These are phyloP conservation scores for Urocolius indicus DNA, from an alignment of 2,113 vertebrate species.

Conservation along the genomic window DNA sequence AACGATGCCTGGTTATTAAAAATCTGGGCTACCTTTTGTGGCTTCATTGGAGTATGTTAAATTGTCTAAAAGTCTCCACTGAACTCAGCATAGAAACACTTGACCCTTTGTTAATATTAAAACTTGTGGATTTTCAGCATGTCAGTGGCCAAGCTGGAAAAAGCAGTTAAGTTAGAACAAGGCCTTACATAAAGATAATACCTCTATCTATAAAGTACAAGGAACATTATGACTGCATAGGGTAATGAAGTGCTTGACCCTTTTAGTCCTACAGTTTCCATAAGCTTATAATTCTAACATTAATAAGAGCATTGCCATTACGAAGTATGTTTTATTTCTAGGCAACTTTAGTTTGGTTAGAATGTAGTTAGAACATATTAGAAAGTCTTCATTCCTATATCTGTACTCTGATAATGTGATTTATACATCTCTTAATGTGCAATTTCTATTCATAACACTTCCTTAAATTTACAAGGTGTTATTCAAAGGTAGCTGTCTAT, in stretches of 20 bases:
- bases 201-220: background rate
- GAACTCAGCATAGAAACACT: background rate
- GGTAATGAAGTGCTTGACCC: conserved; percentile 27
- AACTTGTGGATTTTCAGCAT: conserved; percentile 1
- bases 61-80: background rate
- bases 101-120: conserved; percentile 25
- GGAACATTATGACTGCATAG: background rate
- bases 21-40: background rate
- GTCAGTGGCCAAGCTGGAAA: background rate
- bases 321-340: background rate
- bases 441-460: background rate
- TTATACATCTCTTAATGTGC: background rate
- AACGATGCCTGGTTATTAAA: background rate
- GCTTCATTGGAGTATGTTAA: background rate
- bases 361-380: background rate
- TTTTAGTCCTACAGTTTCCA: background rate
- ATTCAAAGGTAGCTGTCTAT: background rate
- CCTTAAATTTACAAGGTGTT: background rate
- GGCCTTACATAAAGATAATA: background rate
- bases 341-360: background rate
- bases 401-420: background rate
- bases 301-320: background rate
- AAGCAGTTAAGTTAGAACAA: background rate
- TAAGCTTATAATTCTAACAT: conserved; percentile 1
- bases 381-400: background rate